Base-by-base conservation (phyloP, 2,888 invertebrate genomes). In the Drosophila acutilabella region DNA sequence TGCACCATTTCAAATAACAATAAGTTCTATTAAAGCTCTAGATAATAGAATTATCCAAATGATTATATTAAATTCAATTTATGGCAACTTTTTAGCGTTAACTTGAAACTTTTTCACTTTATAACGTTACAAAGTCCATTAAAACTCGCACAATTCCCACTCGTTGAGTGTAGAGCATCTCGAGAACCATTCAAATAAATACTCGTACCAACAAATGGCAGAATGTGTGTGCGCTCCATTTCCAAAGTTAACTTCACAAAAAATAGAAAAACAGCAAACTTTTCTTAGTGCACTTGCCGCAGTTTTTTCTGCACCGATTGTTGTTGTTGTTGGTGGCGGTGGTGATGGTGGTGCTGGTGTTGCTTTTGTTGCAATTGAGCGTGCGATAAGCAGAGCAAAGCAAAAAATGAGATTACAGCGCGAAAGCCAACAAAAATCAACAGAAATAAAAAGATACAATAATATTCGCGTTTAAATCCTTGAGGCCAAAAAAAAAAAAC, bases 151-250 rank as follows among this genome's bases (percentile, higher is more conserved):
- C 54, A 50, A 50, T 53, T 41, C 61, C 50, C 38, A 18, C 61
- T 53, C 38, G 44, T 40, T 58, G 47, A 38, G 26, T 47, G 47
- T 23, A 80, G 77, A 42, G 64, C 62, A 80, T 72, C 54, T 68
- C 48, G 53, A 78, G 74, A n/a, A 33, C 52, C 58, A 81, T 79
- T 79, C 70, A 78, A 78, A 78, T 81, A 79, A 59, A 64, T 52
- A 50, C 42, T 14, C 33, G 33, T 10, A 30, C 74, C 64, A 79
- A 74, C 75, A 81, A 79, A 81, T 71, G 64, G 64, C 74, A 20
- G 71, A 62, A 61, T 67, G 45, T 50, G 61, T 67, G 52, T 66
- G 68, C 64, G 82, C 79, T 81, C 82, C 71, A 81, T 80, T 79
- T 81, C 66, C 68, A 67, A 79, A 79, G 72, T 71, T 79, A 62